These are phyloP conservation scores for Ophonus ardosiacus DNA, from an alignment of 2,888 invertebrate genomes.

Conservation along the genomic window DNA sequence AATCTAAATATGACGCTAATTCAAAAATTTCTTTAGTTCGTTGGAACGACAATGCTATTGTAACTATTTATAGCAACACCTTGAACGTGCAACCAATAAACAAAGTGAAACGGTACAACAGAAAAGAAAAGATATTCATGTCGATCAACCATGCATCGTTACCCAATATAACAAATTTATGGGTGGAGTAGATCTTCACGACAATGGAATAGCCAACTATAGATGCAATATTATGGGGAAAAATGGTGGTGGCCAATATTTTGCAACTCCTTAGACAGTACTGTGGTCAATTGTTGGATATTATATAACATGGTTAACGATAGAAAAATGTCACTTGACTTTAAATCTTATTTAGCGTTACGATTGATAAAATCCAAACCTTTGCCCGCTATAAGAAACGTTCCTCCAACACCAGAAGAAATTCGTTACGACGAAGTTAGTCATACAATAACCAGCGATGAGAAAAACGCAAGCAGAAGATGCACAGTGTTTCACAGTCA, in stretches of 20 bases:
- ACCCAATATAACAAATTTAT: constrained; percentile 22
- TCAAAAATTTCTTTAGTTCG: constrained; percentile 1
- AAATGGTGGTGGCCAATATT: constrained; percentile 34
- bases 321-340: constrained; percentile 28
- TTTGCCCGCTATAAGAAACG: neutral
- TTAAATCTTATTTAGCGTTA: neutral
- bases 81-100: constrained; percentile 15
- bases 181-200: neutral
- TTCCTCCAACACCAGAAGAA: neutral
- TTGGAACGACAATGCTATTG: neutral
- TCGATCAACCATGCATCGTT: neutral
- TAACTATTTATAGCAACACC: constrained; percentile 8
- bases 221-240: constrained; percentile 6
- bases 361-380: neutral
- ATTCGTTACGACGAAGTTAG: neutral
- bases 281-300: constrained; percentile 22
- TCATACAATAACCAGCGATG: neutral
- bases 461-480: neutral
- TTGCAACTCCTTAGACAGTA: constrained; percentile 2
- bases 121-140: constrained; percentile 10
- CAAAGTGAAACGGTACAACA: neutral
- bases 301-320: constrained; percentile 16
- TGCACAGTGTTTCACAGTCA: neutral
- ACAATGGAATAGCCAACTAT: constrained; percentile 12
- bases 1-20: neutral